phyloP scores from a whole-genome alignment of 2,113 vertebrate species.

The Hippocampus barbouri region DNA sequence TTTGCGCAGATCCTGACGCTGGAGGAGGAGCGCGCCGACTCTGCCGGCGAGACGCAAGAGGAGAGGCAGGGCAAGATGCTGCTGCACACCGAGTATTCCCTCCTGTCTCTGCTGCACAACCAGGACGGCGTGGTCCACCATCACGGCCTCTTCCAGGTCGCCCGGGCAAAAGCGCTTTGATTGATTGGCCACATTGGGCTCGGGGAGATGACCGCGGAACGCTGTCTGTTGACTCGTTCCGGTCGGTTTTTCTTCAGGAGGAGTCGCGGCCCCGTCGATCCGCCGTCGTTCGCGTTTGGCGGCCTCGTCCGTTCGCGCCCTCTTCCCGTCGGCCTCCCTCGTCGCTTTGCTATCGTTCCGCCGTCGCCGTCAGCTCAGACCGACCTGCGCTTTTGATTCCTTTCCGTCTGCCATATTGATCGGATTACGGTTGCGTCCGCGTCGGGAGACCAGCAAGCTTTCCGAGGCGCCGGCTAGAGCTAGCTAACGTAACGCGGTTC shows the following conservation, averaged over 20 bases:
- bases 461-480: slow-evolving; percentile 30
- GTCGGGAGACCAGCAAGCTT: slow-evolving; percentile 36
- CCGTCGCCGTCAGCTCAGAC: slow-evolving; percentile 41
- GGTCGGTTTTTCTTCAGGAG: too few relatives aligned
- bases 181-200: not conserved
- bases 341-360: slow-evolving; percentile 63
- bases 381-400: slow-evolving; percentile 52
- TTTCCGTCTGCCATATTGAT: slow-evolving; percentile 64
- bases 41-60: slow-evolving; percentile 90
- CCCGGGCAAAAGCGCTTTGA: not conserved
- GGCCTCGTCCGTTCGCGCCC: slow-evolving; percentile 38
- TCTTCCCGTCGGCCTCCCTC: slow-evolving; percentile 35
- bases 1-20: slow-evolving; percentile 87
- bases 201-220: not conserved
- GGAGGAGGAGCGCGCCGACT: slow-evolving; percentile 90
- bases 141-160: slow-evolving; percentile 96
- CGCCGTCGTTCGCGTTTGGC: slow-evolving; percentile 31
- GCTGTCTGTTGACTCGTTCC: slow-evolving; percentile 22
- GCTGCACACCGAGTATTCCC: slow-evolving; percentile 93
- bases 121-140: slow-evolving; percentile 98
- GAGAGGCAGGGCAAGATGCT: slow-evolving; percentile 99
- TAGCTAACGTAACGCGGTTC: not conserved
- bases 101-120: slow-evolving; percentile 91
- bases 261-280: slow-evolving; percentile 37
- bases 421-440: slow-evolving; percentile 47